A percentile compares a stretch with the other conserved stretches of the same genome.
These are phyloP conservation scores for Cettia cetti DNA, from an alignment of 2,113 vertebrate species.

Conservation along the genomic window DNA sequence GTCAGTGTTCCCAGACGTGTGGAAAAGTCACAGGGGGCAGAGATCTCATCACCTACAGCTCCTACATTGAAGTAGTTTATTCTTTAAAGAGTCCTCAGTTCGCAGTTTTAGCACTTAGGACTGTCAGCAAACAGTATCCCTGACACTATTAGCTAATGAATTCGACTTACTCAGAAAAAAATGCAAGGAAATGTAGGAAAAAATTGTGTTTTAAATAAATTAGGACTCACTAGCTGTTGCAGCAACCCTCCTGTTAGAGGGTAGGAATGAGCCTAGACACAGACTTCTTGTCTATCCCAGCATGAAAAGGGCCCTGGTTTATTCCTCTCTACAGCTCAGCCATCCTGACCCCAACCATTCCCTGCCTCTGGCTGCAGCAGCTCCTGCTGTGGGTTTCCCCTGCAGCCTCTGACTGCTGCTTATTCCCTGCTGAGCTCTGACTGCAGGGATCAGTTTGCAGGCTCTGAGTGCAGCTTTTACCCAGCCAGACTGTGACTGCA, in stretches of 20 bases:
- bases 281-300: not conserved
- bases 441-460: not conserved
- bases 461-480: not conserved
- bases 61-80: not conserved
- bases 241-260: not conserved
- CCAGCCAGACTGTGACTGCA: not conserved
- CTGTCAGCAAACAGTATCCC: not conserved
- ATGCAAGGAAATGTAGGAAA: not conserved
- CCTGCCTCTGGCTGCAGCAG: not conserved
- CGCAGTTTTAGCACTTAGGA: not conserved
- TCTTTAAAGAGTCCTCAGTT: not conserved
- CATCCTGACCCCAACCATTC: not conserved
- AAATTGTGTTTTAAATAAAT: not conserved
- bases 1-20: rapidly evolving
- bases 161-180: not conserved
- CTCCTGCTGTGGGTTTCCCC: not conserved
- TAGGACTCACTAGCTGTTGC: not conserved
- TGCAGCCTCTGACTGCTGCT: not conserved
- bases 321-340: not conserved
- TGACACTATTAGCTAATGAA: not conserved
- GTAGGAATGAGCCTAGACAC: not conserved
- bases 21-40: not conserved
- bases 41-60: not conserved
- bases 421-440: not conserved
- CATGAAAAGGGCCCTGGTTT: not conserved